Conservation (phyloP, 1,140 invertebrate species). For the Drosophila azteca region DNA sequence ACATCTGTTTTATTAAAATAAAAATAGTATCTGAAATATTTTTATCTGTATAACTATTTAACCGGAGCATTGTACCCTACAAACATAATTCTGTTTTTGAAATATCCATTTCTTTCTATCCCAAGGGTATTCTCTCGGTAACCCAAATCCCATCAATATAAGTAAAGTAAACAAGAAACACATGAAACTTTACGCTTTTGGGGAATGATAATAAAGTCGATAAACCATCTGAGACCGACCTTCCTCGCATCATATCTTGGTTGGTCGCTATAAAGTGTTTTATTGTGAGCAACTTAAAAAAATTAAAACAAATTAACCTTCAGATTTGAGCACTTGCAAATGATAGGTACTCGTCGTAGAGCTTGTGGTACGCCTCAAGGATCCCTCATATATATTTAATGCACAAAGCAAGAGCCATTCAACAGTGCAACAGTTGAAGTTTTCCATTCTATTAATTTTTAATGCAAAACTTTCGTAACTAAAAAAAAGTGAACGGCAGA, state of each 20-base stretch:
- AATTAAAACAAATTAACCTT: constrained; percentile 40
- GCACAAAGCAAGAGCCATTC: constrained; percentile 26
- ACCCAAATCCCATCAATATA: too few relatives aligned
- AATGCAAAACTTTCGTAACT: constrained; percentile 70
- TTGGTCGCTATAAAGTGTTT: constrained; percentile 27
- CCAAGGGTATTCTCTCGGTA: too few relatives aligned
- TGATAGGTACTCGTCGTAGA: constrained; percentile 11
- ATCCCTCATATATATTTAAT: constrained; percentile 8
- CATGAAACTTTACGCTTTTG: too few relatives aligned
- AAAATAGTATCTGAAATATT: too few relatives aligned
- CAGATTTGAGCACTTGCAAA: constrained; percentile 21
- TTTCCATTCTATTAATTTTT: constrained; percentile 71
- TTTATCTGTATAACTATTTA: too few relatives aligned
- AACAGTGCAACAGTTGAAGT: constrained; percentile 47
- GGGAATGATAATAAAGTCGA: constrained; percentile 15
- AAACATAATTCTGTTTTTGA: too few relatives aligned
- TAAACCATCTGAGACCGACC: constrained; percentile 17
- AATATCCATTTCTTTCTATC: too few relatives aligned
- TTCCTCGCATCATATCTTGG: constrained; percentile 31
- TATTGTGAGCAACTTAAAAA: constrained; percentile 20
- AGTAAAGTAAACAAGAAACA: too few relatives aligned
- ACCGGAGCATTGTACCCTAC: too few relatives aligned
- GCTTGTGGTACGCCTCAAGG: constrained; percentile 24
- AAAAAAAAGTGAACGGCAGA: constrained; percentile 66
- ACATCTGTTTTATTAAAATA: too few relatives aligned